A percentile compares a stretch with the other conserved stretches of the same genome.
Evolutionary conservation across 2,113 vertebrate species (phyloP).

Genomic region (Chloropsis cyanopogon): DNA sequence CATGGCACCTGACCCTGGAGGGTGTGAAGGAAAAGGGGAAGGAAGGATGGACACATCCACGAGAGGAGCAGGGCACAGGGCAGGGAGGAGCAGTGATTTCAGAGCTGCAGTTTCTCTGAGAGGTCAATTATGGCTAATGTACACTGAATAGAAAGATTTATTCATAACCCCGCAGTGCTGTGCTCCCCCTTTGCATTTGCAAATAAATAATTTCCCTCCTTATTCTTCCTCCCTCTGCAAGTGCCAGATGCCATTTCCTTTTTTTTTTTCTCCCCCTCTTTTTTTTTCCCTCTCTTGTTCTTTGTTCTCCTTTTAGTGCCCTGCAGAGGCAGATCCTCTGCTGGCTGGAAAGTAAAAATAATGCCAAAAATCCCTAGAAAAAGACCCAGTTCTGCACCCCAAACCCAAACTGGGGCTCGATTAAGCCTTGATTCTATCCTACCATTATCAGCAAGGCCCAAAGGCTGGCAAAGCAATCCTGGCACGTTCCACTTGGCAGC

Average conservation of each 20-base stretch:
- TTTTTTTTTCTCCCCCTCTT: accelerated
- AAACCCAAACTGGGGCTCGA: background rate
- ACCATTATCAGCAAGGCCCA: background rate
- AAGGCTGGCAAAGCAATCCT: background rate
- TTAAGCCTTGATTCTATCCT: background rate
- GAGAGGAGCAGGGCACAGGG: background rate
- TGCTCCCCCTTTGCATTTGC: background rate
- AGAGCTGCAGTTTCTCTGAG: background rate
- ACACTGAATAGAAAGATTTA: background rate
- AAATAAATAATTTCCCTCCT: background rate
- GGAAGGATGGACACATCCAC: background rate
- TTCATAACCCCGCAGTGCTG: background rate
- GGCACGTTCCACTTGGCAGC: background rate
- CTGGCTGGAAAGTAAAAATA: background rate
- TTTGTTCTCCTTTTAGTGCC: constrained; percentile 21
- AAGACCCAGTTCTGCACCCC: background rate
- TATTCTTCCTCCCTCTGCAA: background rate
- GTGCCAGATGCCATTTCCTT: constrained; percentile 11
- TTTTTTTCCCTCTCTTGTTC: background rate
- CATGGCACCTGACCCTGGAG: background rate
- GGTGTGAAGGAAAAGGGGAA: background rate
- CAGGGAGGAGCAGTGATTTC: background rate
- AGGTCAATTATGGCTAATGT: background rate
- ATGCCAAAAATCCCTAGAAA: background rate
- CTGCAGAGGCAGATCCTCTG: background rate